These are phyloP conservation scores for Oryzias melastigma DNA, from an alignment of 2,113 vertebrate species.

Conservation along the genomic window DNA sequence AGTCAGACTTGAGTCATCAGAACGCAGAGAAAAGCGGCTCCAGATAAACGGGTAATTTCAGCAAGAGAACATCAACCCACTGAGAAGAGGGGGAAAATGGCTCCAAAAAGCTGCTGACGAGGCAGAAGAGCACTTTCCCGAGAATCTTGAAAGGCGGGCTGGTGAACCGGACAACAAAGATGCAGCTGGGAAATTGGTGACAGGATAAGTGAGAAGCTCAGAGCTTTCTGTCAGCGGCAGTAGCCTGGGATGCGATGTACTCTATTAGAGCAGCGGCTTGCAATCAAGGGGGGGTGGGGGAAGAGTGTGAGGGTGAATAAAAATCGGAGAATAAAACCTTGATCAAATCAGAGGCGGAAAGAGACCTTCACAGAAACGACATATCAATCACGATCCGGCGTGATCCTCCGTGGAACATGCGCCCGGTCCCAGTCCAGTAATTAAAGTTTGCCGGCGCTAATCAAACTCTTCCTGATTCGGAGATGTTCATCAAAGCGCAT, in stretches of 20 bases:
- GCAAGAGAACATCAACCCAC: slow-evolving; percentile 13
- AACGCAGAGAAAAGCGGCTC: not conserved
- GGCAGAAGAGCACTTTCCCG: slow-evolving; percentile 13
- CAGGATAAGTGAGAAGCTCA: slow-evolving; percentile 42
- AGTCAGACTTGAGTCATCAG: not conserved
- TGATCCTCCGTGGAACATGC: slow-evolving; percentile 29
- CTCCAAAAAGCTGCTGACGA: slow-evolving; percentile 7
- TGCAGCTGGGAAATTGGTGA: slow-evolving; percentile 22
- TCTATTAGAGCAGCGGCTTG: slow-evolving; percentile 47
- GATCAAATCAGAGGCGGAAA: slow-evolving; percentile 46
- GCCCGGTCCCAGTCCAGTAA: slow-evolving; percentile 70
- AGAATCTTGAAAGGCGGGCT: slow-evolving; percentile 19
- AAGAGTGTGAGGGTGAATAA: slow-evolving; percentile 35
- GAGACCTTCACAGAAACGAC: slow-evolving; percentile 49
- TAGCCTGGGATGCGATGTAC: slow-evolving; percentile 41
- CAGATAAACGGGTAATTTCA: slow-evolving; percentile 23
- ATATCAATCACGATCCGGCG: slow-evolving; percentile 51
- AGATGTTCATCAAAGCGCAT: slow-evolving; percentile 78
- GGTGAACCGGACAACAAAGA: slow-evolving; percentile 41
- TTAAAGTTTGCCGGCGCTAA: slow-evolving; percentile 76
- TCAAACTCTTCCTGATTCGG: slow-evolving; percentile 72
- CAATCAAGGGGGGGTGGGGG: slow-evolving; percentile 35
- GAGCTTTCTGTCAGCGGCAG: slow-evolving; percentile 37
- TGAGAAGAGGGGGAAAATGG: slow-evolving; percentile 19
- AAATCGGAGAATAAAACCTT: slow-evolving; percentile 33